Base-by-base conservation (phyloP, 2,888 invertebrate species). In the Microplitis deprimator region DNA sequence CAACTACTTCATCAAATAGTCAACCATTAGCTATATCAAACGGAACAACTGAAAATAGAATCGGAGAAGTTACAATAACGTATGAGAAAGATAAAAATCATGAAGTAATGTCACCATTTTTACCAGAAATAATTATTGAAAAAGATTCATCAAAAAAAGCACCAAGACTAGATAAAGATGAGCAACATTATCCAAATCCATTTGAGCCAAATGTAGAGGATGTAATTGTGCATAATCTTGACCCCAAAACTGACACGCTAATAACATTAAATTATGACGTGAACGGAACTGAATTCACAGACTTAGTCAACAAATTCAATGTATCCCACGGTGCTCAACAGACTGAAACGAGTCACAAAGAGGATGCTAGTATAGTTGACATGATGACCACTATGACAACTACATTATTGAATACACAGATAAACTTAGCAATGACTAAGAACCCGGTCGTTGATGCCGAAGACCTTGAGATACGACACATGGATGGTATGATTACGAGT, bases 31-130 rank as follows among this genome's bases (percentile, higher is more conserved):
- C 81, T 6, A 81, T 82, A 39, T 81, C 82, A 0, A 84, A 84
- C 16, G 80, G 80, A 16, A 68, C 62, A 0, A 70, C 80, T 0
- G 82, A 84, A 20, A 82, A 77, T 6, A 73, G 68, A 1, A 76
- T 80, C 0, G 81, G 80, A 39, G 84, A 81, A 16, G 70, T 82
- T 0, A 84, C 86, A 7, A 5, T 72, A 1, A 39, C 10, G 2
- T 84, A 87, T 0, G 86, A 86, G 16, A 86, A 84, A 64, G 83
- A 84, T 38, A 86, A 84, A 64, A 84, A 84, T 38, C 90, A 90
- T 84, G 91, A 92, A 67, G 92, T 92, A 83, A 93, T 93, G 93
- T 93, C 93, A 79, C 94, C 94, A 5, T 94, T 94, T 84, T 88
- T 94, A 82, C 93, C 94, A 6, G 94, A 94, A 84, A 90, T 92